Conservation (phyloP, 1,140 invertebrate species). For the Ceratoteleas bidentatus region DNA sequence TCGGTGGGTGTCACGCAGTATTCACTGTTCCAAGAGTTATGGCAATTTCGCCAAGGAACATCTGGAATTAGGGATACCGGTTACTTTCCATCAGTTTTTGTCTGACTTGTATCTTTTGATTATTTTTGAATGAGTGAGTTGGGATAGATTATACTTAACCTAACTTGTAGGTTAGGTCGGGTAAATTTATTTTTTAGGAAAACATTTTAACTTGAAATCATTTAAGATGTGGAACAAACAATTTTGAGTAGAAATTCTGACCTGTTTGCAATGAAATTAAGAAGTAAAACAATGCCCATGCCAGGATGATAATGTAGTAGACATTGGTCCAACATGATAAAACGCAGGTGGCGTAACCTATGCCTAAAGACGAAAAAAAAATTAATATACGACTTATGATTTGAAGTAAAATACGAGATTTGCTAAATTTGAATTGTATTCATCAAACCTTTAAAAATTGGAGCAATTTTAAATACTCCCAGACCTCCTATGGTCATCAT, state of each 20-base stretch:
- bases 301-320: conserved; percentile 99
- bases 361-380: conserved; percentile 73
- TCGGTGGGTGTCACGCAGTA: conserved; percentile 35
- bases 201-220: too few species aligned
- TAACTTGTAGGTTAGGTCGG: too few species aligned
- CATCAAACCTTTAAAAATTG: conserved; percentile 94
- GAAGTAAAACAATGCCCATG: conserved; percentile 99
- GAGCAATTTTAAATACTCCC: conserved; percentile 98
- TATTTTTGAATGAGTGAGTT: too few species aligned
- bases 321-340: conserved; percentile 99
- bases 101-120: too few species aligned
- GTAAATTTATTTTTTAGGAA: too few species aligned
- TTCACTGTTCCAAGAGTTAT: conserved; percentile 83
- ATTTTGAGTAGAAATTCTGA: conserved; percentile 66
- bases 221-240: too few species aligned
- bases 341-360: conserved; percentile 98
- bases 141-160: too few species aligned
- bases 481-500: conserved; percentile 97
- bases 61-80: conserved; percentile 81
- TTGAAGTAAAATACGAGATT: too few species aligned
- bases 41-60: conserved; percentile 97
- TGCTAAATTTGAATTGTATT: too few species aligned
- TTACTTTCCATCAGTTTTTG: too few species aligned
- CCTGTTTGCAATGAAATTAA: conserved; percentile 93
- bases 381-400: background rate